A percentile compares a stretch with the other conserved stretches of the same genome.
Conservation (phyloP, 2,113 vertebrate species). For the Penelope pileata region DNA sequence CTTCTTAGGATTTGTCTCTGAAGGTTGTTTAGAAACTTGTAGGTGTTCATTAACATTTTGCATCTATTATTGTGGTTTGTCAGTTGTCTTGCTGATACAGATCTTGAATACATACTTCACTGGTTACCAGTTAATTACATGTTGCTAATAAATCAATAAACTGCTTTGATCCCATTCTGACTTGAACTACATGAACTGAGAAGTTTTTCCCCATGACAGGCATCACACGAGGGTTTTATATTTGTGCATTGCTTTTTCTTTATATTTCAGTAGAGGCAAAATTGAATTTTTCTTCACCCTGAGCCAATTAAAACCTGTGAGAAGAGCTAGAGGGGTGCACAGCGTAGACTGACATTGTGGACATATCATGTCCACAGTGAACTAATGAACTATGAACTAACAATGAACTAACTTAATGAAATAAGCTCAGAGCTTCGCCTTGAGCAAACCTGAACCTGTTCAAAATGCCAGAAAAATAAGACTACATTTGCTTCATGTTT, state of each 20-base stretch:
- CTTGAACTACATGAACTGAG: conserved; percentile 1
- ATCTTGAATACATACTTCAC: conserved; percentile 41
- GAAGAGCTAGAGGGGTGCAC: neutral
- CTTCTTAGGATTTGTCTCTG: neutral
- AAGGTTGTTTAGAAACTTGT: neutral
- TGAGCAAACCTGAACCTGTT: neutral
- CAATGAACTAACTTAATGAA: no score
- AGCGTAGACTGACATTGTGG: neutral
- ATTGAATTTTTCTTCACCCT: neutral
- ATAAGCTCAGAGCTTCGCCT: neutral
- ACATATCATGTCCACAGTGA: no score
- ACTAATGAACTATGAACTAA: no score
- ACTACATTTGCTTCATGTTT: neutral
- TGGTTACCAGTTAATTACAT: conserved; percentile 52
- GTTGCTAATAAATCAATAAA: conserved; percentile 61
- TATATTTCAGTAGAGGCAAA: neutral
- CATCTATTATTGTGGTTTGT: neutral
- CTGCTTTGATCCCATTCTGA: neutral
- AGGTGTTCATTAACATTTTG: conserved; percentile 3
- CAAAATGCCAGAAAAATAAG: neutral
- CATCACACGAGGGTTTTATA: neutral
- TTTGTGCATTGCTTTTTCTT: neutral
- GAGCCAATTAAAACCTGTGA: conserved; percentile 2
- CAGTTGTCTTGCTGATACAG: neutral
- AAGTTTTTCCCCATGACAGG: conserved; percentile 1